Conservation (phyloP, 2,797 vertebrate species). For the Amblyopsis hoosieri region DNA sequence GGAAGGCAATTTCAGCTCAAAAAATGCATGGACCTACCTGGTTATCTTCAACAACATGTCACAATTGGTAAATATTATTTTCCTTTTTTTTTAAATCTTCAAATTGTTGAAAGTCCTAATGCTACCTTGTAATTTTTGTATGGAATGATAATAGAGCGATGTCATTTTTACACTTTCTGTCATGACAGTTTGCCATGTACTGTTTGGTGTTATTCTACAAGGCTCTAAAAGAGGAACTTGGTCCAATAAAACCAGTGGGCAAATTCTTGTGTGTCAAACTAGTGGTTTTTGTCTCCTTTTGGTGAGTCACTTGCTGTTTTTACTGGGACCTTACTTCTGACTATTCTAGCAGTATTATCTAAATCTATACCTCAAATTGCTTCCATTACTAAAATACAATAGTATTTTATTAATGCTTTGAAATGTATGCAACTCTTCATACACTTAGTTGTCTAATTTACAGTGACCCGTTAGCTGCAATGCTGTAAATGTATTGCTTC, state of each 20-base stretch:
- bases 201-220: conserved; percentile 96
- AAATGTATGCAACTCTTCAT: background rate
- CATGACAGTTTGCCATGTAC: conserved; percentile 95
- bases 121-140: no score
- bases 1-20: conserved; percentile 95
- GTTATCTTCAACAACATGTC: conserved; percentile 98
- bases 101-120: background rate
- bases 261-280: conserved; percentile 98
- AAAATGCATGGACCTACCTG: conserved; percentile 96
- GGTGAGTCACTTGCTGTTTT: conserved; percentile 76
- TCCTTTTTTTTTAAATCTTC: background rate
- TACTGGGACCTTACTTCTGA: background rate
- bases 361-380: background rate
- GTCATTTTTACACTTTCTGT: conserved; percentile 20
- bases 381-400: no score
- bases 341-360: background rate
- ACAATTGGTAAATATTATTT: conserved; percentile 83
- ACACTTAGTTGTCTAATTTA: background rate
- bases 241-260: conserved; percentile 93
- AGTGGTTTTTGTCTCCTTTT: conserved; percentile 98
- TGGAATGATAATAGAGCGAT: background rate
- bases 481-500: background rate
- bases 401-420: no score
- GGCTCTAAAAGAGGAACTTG: conserved; percentile 90
- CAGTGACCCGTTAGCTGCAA: background rate